Evolutionary conservation across 2,113 vertebrate species (phyloP).

Genomic region (Nipponia nippon): DNA sequence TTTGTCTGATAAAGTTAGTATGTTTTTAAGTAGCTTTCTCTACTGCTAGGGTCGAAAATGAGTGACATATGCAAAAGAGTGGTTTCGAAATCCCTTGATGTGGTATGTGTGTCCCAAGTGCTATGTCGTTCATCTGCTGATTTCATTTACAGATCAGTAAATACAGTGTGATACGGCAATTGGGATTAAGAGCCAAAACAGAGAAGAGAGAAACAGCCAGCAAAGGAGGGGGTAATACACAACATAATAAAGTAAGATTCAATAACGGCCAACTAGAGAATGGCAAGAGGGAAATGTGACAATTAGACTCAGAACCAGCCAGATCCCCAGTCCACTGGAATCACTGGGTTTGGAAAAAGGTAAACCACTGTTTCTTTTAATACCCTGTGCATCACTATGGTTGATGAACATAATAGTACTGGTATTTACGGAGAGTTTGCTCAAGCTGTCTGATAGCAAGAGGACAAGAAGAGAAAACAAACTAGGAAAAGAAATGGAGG

Average conservation of each 20-base stretch:
- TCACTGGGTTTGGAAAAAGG: background rate
- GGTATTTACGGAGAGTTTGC: background rate
- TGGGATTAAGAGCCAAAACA: background rate
- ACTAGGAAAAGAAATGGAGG: background rate
- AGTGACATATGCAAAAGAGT: background rate
- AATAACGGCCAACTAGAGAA: background rate
- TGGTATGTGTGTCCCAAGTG: too few species aligned
- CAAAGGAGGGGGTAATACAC: background rate
- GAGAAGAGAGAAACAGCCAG: background rate
- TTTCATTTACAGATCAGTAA: background rate
- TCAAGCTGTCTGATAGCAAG: background rate
- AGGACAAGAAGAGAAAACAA: background rate
- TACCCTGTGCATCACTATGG: background rate
- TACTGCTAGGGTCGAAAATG: background rate
- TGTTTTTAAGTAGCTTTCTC: background rate
- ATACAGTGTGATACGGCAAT: rapidly evolving
- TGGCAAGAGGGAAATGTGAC: background rate
- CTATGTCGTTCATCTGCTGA: background rate
- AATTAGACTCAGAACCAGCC: background rate
- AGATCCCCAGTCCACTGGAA: background rate
- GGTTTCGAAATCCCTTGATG: background rate
- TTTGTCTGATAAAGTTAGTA: background rate
- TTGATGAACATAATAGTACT: background rate
- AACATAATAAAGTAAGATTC: background rate
- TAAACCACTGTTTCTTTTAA: background rate